These are phyloP conservation scores for Panthera tigris DNA, from an alignment of 2,113 vertebrate genomes.

Conservation along the genomic window DNA sequence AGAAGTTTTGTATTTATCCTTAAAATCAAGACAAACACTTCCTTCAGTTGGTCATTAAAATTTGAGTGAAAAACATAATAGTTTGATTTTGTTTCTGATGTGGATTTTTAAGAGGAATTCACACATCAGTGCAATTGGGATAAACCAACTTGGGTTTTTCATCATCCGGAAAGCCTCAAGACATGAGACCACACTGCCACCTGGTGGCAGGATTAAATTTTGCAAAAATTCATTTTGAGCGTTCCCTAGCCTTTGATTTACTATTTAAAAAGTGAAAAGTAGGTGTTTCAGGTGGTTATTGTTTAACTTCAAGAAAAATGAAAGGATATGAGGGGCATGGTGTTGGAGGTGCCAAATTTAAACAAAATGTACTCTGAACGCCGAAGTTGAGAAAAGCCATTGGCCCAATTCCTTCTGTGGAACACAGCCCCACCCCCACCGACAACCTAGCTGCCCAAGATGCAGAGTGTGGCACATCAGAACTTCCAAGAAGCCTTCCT, in stretches of 20 bases:
- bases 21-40: not conserved
- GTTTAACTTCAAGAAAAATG: not conserved
- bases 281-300: not conserved
- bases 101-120: not conserved
- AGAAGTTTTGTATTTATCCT: not conserved
- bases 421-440: not conserved
- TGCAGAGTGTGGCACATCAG: rapidly evolving
- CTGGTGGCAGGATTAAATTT: conserved; percentile 1
- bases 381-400: not conserved
- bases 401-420: not conserved
- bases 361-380: not conserved
- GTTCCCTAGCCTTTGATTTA: not conserved
- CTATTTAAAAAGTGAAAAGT: not conserved
- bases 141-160: not conserved
- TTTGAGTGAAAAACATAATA: not conserved
- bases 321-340: not conserved
- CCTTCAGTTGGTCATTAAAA: not conserved
- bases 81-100: not conserved
- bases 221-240: not conserved
- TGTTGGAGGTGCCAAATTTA: not conserved
- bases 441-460: not conserved
- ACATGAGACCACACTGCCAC: conserved; percentile 34
- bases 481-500: not conserved
- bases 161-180: not conserved
- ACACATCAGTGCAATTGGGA: not conserved